phyloP scores from a whole-genome alignment of 1,140 invertebrate genomes.

The Cyphomyrmex costatus region DNA sequence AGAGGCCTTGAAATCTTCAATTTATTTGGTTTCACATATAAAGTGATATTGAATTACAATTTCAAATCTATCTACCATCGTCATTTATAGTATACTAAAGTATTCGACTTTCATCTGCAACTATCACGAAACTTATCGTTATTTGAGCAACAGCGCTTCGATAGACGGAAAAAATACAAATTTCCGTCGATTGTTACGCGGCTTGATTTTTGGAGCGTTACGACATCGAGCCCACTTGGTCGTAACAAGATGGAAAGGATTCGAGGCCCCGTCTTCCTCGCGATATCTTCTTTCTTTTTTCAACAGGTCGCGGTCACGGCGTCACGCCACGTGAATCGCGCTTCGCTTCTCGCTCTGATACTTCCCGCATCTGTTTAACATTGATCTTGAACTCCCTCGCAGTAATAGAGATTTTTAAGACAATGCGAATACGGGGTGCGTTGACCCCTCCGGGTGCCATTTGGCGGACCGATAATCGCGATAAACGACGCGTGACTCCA shows the following conservation, averaged over 20 bases:
- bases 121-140: not conserved
- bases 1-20: too few species aligned
- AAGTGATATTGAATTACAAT: slow-evolving; percentile 7
- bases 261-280: not conserved
- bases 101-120: not conserved
- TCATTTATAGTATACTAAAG: not conserved
- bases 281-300: slow-evolving; percentile 38
- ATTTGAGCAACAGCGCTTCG: not conserved
- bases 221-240: not conserved
- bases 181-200: not conserved
- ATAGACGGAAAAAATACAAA: not conserved
- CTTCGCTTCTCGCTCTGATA: slow-evolving; percentile 57
- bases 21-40: too few species aligned
- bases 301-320: slow-evolving; percentile 34
- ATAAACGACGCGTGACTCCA: too few species aligned
- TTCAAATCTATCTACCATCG: not conserved
- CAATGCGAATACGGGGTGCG: not conserved
- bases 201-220: slow-evolving; percentile 15
- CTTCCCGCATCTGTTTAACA: not conserved
- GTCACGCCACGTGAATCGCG: slow-evolving; percentile 39
- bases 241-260: slow-evolving; percentile 26
- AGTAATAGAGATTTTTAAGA: slow-evolving; percentile 16
- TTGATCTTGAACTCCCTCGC: slow-evolving; percentile 44
- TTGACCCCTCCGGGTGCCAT: not conserved
- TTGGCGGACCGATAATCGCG: not conserved